These are phyloP conservation scores for Silurus aristotelis DNA, from an alignment of 2,797 vertebrate genomes.

Conservation along the genomic window DNA sequence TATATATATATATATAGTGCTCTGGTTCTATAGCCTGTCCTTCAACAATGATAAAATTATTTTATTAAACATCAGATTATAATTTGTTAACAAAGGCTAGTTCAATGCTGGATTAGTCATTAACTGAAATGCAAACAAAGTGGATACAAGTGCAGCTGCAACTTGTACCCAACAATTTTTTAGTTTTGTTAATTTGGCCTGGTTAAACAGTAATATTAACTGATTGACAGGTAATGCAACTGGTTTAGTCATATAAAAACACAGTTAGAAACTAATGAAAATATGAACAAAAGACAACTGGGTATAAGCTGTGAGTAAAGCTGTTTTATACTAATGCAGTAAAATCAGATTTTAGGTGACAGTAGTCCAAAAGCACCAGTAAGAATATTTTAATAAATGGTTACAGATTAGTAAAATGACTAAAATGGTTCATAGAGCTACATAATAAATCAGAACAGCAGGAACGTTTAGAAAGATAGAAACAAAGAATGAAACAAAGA, in stretches of 20 bases:
- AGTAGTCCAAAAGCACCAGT: neutral
- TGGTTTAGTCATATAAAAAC: too few relatives aligned
- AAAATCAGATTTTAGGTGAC: neutral
- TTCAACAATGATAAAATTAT: neutral
- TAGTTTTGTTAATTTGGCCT: neutral
- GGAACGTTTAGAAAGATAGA: neutral
- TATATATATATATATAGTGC: too few relatives aligned
- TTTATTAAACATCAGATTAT: slow-evolving; percentile 1
- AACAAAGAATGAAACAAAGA: neutral
- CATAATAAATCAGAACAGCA: neutral
- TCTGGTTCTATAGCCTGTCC: neutral
- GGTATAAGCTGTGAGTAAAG: neutral
- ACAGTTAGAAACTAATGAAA: neutral
- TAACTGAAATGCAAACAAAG: slow-evolving; percentile 19
- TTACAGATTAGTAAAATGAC: neutral
- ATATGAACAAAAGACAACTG: neutral
- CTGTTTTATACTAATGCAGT: neutral
- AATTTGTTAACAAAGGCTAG: neutral
- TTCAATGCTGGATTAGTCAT: neutral
- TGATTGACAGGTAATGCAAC: neutral
- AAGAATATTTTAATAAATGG: neutral
- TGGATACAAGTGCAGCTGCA: too few relatives aligned
- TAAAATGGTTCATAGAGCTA: too few relatives aligned
- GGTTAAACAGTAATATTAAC: neutral
- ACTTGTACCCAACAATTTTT: neutral